Conservation (phyloP, 2,113 vertebrate species). For the Oryzias javanicus region DNA sequence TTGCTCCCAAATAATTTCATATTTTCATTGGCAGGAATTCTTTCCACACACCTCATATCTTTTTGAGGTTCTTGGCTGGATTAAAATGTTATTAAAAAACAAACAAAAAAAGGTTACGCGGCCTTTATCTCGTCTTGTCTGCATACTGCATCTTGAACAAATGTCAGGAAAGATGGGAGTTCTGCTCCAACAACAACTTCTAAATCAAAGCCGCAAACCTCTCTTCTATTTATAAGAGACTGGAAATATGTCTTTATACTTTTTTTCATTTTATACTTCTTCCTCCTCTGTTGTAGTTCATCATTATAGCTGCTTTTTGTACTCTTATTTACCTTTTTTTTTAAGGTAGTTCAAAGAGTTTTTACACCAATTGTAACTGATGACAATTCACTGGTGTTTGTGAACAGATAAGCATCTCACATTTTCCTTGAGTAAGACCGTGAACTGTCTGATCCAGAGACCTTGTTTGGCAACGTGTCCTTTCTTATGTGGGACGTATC, state of each 20-base stretch:
- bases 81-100: constrained; percentile 5
- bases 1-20: neutral
- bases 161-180: neutral
- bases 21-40: constrained; percentile 7
- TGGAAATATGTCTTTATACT: neutral
- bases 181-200: neutral
- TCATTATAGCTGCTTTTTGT: neutral
- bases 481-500: constrained; percentile 22
- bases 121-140: constrained; percentile 5
- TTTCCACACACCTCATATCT: neutral
- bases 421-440: constrained; percentile 11
- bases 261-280: neutral
- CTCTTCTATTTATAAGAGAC: neutral
- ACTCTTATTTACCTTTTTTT: neutral
- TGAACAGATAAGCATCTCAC: constrained; percentile 4
- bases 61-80: constrained; percentile 3
- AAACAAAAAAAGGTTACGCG: constrained; percentile 5
- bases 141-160: neutral
- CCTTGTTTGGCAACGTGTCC: constrained; percentile 25
- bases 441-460: constrained; percentile 24
- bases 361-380: neutral
- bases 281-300: neutral
- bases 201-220: constrained; percentile 1
- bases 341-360: neutral
- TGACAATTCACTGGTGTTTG: constrained; percentile 1